Percentiles rank a stretch among this genome's conserved stretches.
phyloP scores from a whole-genome alignment of 2,888 invertebrate species.

The Chouioia cunea region DNA sequence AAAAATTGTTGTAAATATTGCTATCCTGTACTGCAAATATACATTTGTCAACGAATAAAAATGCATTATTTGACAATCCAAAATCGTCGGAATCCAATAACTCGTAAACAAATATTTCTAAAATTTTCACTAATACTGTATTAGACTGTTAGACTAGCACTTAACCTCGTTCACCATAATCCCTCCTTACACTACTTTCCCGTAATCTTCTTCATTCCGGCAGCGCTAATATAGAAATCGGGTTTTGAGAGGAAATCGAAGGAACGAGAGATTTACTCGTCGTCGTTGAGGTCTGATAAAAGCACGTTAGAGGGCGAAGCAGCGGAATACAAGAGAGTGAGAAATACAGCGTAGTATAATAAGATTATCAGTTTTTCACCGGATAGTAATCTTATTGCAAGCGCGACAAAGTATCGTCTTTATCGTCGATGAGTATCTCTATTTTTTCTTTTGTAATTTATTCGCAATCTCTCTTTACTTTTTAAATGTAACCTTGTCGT shows the following conservation, averaged over 20 bases:
- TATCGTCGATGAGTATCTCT: no score
- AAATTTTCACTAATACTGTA: no score
- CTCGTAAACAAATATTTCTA: no score
- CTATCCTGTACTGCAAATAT: no score
- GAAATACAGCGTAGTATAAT: slow-evolving; percentile 2
- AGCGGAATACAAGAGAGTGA: not conserved
- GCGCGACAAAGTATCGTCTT: no score
- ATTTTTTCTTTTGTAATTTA: not conserved
- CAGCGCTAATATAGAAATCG: slow-evolving; percentile 21
- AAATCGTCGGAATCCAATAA: no score
- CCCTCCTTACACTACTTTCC: slow-evolving; percentile 30
- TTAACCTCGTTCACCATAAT: slow-evolving; percentile 41
- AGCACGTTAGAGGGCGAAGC: not conserved
- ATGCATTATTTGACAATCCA: no score
- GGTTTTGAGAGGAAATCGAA: not conserved
- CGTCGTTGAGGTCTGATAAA: not conserved
- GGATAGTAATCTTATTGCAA: slow-evolving; percentile 6
- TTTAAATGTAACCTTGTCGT: no score
- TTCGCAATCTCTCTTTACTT: no score
- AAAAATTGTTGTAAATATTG: no score
- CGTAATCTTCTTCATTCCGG: not conserved
- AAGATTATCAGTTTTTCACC: slow-evolving; percentile 36
- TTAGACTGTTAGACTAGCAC: slow-evolving; percentile 9
- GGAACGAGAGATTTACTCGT: not conserved
- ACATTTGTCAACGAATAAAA: no score